phyloP scores from a whole-genome alignment of 2,888 invertebrate species.

The Cryptosula pallasiana region DNA sequence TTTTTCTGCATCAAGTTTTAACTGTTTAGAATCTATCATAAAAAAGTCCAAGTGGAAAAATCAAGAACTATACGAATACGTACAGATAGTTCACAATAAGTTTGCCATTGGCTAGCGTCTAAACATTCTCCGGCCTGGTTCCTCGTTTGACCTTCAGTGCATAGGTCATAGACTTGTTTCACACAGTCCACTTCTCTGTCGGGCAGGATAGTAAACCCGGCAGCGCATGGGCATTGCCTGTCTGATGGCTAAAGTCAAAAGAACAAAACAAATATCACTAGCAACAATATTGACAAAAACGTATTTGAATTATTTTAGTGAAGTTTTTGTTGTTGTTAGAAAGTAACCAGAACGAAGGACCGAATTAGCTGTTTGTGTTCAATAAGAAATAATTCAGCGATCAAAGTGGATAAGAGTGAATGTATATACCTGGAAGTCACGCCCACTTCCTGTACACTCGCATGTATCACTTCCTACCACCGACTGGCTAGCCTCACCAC shows the following conservation, averaged over 20 bases:
- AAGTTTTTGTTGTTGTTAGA: no score
- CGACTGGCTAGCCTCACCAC: slow-evolving; percentile 39
- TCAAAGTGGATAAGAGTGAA: no score
- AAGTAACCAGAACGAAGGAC: no score
- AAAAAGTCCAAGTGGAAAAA: no score
- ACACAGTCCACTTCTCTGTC: slow-evolving; percentile 37
- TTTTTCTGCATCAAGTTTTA: no score
- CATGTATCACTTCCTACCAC: slow-evolving; percentile 37
- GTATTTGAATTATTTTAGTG: no score
- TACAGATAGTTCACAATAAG: slow-evolving; percentile 37
- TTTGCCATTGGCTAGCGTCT: slow-evolving; percentile 34
- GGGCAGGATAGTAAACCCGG: slow-evolving; percentile 36
- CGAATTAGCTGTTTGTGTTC: no score
- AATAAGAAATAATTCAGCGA: no score
- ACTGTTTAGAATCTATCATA: no score
- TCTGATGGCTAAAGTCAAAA: slow-evolving; percentile 38
- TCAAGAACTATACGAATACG: no score
- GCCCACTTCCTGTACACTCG: slow-evolving; percentile 40
- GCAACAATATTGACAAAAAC: no score
- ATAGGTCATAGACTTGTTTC: slow-evolving; percentile 40
- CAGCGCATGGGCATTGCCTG: slow-evolving; percentile 42
- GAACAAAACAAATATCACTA: neutral
- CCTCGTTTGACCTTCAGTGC: slow-evolving; percentile 35
- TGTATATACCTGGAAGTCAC: slow-evolving; percentile 46
- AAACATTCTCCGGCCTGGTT: slow-evolving; percentile 40